A percentile compares a stretch with the other conserved stretches of the same genome.
phyloP scores from a whole-genome alignment of 2,113 vertebrate species.

The Mobula birostris region DNA sequence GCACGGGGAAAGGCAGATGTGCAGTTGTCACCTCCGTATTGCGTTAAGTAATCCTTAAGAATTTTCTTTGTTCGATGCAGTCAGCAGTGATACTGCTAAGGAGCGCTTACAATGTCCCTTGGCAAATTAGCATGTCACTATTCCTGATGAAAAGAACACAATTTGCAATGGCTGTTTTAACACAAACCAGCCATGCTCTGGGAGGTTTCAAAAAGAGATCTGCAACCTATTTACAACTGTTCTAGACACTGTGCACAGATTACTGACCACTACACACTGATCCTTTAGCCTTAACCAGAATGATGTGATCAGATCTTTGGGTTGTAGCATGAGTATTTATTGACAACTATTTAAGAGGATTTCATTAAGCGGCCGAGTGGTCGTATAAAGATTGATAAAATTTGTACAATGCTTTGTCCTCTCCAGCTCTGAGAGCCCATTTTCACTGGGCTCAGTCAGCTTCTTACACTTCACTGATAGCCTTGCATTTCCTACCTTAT shows the following conservation, averaged over 20 bases:
- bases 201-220: neutral
- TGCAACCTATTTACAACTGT: neutral
- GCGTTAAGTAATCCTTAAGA: neutral
- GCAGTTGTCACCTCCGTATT: neutral
- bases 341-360: neutral
- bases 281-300: neutral
- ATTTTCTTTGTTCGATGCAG: neutral
- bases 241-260: neutral
- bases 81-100: neutral
- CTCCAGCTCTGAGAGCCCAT: neutral
- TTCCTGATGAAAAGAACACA: neutral
- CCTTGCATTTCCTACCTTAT: neutral
- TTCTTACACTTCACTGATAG: neutral
- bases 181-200: neutral
- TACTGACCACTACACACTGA: neutral
- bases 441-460: neutral
- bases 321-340: neutral
- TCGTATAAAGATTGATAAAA: neutral
- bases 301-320: neutral
- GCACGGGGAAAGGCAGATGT: neutral
- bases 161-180: neutral
- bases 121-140: too few relatives aligned
- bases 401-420: neutral
- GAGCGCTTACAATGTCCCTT: neutral
- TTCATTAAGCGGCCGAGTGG: neutral